phyloP scores from a whole-genome alignment of 2,888 invertebrate genomes.

The Boloria selene region DNA sequence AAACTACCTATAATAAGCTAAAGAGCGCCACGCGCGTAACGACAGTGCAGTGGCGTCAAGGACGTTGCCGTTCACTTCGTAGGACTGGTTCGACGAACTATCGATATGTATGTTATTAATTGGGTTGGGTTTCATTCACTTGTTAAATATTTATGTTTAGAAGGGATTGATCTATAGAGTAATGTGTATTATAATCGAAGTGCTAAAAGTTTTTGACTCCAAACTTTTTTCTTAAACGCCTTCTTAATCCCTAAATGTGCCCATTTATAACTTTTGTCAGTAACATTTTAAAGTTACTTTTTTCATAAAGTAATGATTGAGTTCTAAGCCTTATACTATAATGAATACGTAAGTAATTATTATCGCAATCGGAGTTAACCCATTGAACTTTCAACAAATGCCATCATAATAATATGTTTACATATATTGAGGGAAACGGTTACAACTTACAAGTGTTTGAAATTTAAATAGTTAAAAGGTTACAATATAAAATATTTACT shows the following conservation, averaged over 20 bases:
- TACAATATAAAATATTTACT: too few species aligned
- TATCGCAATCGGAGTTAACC: conserved; percentile 5
- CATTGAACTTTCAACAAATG: conserved; percentile 13
- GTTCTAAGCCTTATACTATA: too few species aligned
- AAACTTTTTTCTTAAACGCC: too few species aligned
- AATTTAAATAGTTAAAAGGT: too few species aligned
- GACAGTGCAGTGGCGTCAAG: conserved; percentile 63
- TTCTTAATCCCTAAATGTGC: too few species aligned
- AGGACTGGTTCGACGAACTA: conserved; percentile 66
- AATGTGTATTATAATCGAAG: too few species aligned
- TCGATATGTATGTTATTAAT: conserved; percentile 44
- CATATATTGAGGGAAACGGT: too few species aligned
- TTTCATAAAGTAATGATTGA: too few species aligned
- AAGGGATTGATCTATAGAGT: background rate
- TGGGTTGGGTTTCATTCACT: conserved; percentile 34
- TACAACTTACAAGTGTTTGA: too few species aligned
- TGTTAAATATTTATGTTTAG: conserved; percentile 20
- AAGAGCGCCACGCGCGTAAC: conserved; percentile 52
- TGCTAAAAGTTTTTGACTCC: too few species aligned
- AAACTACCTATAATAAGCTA: conserved; percentile 40
- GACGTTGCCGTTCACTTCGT: conserved; percentile 62
- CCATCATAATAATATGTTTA: conserved; percentile 8
- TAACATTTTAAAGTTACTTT: too few species aligned
- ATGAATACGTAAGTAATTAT: background rate
- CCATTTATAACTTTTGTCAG: too few species aligned